These are phyloP conservation scores for Lucifuga dentata DNA, from an alignment of 2,113 vertebrate genomes.

Conservation along the genomic window DNA sequence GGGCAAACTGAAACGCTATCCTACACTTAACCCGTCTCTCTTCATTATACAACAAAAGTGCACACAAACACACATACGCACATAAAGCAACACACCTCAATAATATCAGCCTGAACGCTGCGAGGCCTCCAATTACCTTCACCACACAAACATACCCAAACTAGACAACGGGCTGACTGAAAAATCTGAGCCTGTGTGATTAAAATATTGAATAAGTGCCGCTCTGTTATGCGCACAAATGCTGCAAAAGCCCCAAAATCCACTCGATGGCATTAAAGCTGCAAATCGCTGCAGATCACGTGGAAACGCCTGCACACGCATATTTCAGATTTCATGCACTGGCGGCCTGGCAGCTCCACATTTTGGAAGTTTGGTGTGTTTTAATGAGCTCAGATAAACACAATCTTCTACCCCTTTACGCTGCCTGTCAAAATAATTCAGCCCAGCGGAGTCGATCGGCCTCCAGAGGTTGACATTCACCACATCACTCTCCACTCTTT, in stretches of 20 bases:
- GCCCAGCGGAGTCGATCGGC: constrained; percentile 5
- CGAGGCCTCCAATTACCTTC: constrained; percentile 38
- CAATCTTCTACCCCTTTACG: neutral
- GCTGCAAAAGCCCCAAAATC: neutral
- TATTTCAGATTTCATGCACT: neutral
- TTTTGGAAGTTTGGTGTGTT: neutral
- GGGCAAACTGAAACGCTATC: constrained; percentile 73
- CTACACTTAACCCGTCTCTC: constrained; percentile 72
- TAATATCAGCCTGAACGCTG: constrained; percentile 44
- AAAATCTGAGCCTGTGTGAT: neutral
- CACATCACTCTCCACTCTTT: constrained; percentile 11
- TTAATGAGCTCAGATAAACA: constrained; percentile 1
- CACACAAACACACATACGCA: constrained; percentile 27
- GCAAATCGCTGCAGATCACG: neutral
- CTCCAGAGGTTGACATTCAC: neutral
- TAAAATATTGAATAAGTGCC: neutral
- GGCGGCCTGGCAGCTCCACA: neutral
- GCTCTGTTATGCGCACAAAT: neutral
- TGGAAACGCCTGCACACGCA: neutral
- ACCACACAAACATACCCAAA: constrained; percentile 4
- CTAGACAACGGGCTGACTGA: neutral
- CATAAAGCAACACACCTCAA: constrained; percentile 23
- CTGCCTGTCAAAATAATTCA: constrained; percentile 27
- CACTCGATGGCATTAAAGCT: neutral
- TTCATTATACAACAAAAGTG: constrained; percentile 63